These are phyloP conservation scores for Habropoda laboriosa DNA, from an alignment of 1,140 invertebrate species.

Conservation along the genomic window DNA sequence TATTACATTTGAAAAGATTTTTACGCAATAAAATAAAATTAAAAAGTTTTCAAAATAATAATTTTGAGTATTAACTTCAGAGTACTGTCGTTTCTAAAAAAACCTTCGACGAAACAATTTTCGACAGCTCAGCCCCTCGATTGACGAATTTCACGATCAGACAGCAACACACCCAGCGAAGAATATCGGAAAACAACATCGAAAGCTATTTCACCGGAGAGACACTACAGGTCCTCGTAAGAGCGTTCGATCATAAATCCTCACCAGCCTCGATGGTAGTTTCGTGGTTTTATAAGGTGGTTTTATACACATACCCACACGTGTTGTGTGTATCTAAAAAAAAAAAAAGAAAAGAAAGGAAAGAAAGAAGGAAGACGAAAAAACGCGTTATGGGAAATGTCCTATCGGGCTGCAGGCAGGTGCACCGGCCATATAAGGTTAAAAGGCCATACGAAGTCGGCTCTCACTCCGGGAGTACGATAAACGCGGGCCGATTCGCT, in stretches of 20 bases:
- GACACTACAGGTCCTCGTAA: constrained; percentile 7
- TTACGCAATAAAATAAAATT: too few species aligned
- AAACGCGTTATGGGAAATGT: constrained; percentile 69
- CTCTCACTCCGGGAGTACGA: constrained; percentile 59
- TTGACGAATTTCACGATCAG: too few species aligned
- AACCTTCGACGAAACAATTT: too few species aligned
- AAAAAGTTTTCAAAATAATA: too few species aligned
- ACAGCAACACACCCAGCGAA: too few species aligned
- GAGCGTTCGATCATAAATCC: constrained; percentile 57
- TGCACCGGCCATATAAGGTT: constrained; percentile 74
- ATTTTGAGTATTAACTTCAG: too few species aligned
- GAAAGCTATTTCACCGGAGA: not conserved
- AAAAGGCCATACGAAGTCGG: constrained; percentile 70
- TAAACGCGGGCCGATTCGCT: constrained; percentile 64
- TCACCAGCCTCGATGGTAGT: constrained; percentile 16
- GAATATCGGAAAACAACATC: not conserved
- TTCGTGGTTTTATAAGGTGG: constrained; percentile 43
- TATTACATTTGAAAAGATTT: too few species aligned
- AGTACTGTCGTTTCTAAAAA: too few species aligned
- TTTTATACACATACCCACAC: not conserved
- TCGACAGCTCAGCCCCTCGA: too few species aligned
- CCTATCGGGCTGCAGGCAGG: constrained; percentile 67
- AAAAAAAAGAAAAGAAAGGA: not conserved
- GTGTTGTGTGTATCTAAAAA: not conserved
- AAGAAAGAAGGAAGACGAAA: constrained; percentile 25